Conservation (phyloP, 2,888 invertebrate species). For the Dryobota labecula region DNA sequence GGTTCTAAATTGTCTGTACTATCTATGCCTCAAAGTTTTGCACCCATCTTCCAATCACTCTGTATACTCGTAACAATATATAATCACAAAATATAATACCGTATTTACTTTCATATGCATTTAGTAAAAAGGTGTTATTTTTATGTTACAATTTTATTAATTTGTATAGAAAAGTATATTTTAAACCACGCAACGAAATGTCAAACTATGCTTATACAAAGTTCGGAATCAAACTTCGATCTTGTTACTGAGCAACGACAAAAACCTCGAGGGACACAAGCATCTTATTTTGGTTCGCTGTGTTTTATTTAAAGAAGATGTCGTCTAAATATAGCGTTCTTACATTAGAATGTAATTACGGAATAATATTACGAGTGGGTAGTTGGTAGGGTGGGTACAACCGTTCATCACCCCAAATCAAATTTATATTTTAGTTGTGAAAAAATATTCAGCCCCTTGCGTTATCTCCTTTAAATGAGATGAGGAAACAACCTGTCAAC, state of each 20-base stretch:
- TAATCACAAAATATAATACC: too few species aligned
- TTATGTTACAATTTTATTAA: too few species aligned
- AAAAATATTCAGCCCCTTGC: not conserved
- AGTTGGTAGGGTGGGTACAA: not conserved
- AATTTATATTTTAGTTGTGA: not conserved
- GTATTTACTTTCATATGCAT: too few species aligned
- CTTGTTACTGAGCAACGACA: not conserved
- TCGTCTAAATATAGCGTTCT: not conserved
- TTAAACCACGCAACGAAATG: not conserved
- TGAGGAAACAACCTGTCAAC: not conserved
- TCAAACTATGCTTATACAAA: not conserved
- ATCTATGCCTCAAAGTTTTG: too few species aligned
- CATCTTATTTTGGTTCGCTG: not conserved
- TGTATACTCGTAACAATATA: too few species aligned
- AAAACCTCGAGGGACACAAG: not conserved
- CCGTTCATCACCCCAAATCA: not conserved
- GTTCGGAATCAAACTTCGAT: not conserved
- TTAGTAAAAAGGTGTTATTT: too few species aligned
- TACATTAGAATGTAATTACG: not conserved
- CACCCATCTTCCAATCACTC: too few species aligned
- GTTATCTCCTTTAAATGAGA: not conserved
- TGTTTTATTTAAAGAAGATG: not conserved
- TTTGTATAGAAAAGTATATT: too few species aligned
- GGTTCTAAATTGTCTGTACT: too few species aligned
- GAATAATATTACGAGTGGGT: not conserved